Conservation (phyloP, 2,888 invertebrate species). For the Meiosimyza platycephala region DNA sequence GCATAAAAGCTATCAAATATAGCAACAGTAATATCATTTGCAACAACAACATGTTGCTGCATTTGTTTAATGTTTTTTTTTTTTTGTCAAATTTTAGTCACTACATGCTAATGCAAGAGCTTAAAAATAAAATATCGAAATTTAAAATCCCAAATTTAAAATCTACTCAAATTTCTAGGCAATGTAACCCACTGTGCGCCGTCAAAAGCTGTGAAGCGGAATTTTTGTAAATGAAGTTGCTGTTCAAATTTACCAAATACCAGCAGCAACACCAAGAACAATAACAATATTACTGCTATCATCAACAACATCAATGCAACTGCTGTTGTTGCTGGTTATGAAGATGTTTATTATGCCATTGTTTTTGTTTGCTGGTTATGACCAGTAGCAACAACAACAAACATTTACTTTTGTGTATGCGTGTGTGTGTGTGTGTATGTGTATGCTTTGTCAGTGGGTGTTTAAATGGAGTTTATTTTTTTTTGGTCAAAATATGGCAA, state of each 20-base stretch:
- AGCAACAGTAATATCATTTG: constrained; percentile 39
- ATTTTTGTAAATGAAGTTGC: background rate
- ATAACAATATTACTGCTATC: constrained; percentile 3
- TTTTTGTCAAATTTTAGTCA: no score
- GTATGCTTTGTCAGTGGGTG: background rate
- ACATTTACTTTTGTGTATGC: background rate
- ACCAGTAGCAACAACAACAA: background rate
- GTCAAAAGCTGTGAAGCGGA: constrained; percentile 6
- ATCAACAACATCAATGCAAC: constrained; percentile 15
- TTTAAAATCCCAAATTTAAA: no score
- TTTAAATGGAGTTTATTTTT: background rate
- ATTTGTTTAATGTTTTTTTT: background rate
- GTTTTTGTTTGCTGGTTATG: constrained; percentile 29
- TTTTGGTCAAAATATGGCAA: background rate
- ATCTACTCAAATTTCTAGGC: no score
- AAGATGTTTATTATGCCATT: constrained; percentile 12
- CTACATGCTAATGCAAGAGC: no score
- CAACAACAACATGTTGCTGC: constrained; percentile 20
- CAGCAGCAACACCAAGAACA: constrained; percentile 13
- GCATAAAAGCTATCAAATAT: constrained; percentile 12
- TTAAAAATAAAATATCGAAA: no score
- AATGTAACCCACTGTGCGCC: no score
- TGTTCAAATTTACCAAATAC: constrained; percentile 25
- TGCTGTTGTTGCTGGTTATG: constrained; percentile 3
- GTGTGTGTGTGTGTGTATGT: background rate